Percentiles rank a stretch among this genome's conserved stretches.
Conservation (phyloP, 30 jellyfish, hydroid and myxozoan genomes). For the Mastigias papua region DNA sequence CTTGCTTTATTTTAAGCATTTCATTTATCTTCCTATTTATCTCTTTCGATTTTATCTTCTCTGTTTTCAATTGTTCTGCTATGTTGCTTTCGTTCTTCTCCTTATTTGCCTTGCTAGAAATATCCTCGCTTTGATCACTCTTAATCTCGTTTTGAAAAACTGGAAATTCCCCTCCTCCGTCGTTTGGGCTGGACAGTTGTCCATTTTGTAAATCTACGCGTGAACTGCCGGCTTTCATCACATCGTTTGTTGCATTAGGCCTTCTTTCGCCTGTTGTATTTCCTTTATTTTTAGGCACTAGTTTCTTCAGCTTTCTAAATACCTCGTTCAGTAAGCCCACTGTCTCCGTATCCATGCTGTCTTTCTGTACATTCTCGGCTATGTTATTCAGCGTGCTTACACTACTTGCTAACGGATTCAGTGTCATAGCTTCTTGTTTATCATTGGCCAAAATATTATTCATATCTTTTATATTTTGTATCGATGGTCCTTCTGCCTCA, state of each 20-base stretch:
- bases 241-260: background rate
- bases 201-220: background rate
- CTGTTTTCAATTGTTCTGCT: constrained; percentile 9
- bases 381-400: constrained; percentile 58
- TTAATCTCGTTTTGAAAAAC: background rate
- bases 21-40: constrained; percentile 31
- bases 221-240: background rate
- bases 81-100: background rate
- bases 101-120: background rate
- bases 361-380: constrained; percentile 52
- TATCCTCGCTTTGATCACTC: background rate
- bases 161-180: background rate
- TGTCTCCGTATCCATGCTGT: constrained; percentile 65
- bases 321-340: constrained; percentile 71
- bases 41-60: constrained; percentile 33
- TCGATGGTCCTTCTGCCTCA: constrained; percentile 24
- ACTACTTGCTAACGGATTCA: constrained; percentile 71
- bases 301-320: constrained; percentile 52
- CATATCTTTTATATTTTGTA: constrained; percentile 1
- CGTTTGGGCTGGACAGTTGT: background rate
- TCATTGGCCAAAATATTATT: constrained; percentile 31
- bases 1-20: constrained; percentile 36
- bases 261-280: constrained; percentile 16
- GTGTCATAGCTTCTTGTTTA: constrained; percentile 31
- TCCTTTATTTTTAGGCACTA: constrained; percentile 44